Conservation (phyloP, 2,888 invertebrate genomes). For the Polydrusus cervinus region DNA sequence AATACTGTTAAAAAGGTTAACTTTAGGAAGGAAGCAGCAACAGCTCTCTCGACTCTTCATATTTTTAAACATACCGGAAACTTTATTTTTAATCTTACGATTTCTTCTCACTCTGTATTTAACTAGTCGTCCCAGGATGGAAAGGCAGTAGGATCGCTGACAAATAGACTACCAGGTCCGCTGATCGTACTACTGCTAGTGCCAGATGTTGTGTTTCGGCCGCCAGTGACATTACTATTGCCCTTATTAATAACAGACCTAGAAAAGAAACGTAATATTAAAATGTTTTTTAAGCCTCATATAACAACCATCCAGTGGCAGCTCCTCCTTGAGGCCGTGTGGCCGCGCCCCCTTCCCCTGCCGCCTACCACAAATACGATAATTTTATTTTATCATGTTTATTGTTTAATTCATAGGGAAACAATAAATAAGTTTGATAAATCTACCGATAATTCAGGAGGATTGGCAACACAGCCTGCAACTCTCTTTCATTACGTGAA, state of each 20-base stretch:
- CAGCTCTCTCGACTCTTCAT: neutral
- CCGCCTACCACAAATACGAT: too few relatives aligned
- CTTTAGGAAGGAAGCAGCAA: neutral
- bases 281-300: neutral
- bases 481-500: too few relatives aligned
- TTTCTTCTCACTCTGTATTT: conserved; percentile 27
- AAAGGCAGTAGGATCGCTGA: conserved; percentile 64
- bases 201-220: conserved; percentile 13
- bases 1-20: too few relatives aligned
- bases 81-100: neutral
- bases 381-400: too few relatives aligned
- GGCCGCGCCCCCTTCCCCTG: too few relatives aligned
- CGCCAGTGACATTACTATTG: conserved; percentile 19
- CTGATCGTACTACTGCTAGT: conserved; percentile 12
- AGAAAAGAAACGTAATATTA: neutral
- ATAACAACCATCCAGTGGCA: too few relatives aligned
- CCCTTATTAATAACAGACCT: conserved; percentile 53
- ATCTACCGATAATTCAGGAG: too few relatives aligned
- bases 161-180: conserved; percentile 58
- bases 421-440: too few relatives aligned
- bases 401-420: too few relatives aligned
- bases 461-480: too few relatives aligned
- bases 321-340: too few relatives aligned
- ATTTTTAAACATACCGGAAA: conserved; percentile 10
- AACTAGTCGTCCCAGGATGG: conserved; percentile 64